phyloP scores from a whole-genome alignment of 64 coral and sea anemone genomes.

The Dendronephthya gigantea region DNA sequence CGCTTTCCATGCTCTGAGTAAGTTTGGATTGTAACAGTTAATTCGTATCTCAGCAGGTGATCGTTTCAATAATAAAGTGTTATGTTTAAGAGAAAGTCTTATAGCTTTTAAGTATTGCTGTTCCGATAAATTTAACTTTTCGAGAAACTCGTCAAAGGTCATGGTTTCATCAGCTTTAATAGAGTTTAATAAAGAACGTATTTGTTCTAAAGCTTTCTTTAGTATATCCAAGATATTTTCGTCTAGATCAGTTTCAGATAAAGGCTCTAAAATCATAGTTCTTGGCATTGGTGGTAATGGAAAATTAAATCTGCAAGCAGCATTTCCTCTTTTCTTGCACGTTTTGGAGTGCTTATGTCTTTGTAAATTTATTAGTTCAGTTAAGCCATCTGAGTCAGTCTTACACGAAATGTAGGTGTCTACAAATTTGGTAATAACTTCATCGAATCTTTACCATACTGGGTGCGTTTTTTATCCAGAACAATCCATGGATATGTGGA shows the following conservation, averaged over 20 bases:
- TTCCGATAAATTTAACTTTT: background rate
- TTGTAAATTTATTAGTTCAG: background rate
- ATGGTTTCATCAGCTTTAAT: background rate
- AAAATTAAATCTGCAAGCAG: background rate
- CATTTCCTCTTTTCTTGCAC: background rate
- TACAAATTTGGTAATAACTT: background rate
- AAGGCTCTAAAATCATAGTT: background rate
- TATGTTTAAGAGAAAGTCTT: background rate
- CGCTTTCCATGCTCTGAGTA: background rate
- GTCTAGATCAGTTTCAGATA: background rate
- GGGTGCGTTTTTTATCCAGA: background rate
- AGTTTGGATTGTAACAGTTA: background rate
- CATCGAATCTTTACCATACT: background rate
- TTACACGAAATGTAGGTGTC: background rate
- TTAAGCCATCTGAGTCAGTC: background rate
- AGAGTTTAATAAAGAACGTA: background rate
- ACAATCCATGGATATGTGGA: background rate
- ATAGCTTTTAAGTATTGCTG: background rate
- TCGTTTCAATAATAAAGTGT: background rate
- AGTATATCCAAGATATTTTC: background rate
- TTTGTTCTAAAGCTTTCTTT: background rate
- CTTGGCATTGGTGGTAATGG: background rate
- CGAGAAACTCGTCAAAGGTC: background rate
- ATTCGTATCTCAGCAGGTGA: background rate
- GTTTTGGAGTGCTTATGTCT: background rate